Conservation (phyloP, 2,888 invertebrate species). For the Listrodromus nycthemerus region DNA sequence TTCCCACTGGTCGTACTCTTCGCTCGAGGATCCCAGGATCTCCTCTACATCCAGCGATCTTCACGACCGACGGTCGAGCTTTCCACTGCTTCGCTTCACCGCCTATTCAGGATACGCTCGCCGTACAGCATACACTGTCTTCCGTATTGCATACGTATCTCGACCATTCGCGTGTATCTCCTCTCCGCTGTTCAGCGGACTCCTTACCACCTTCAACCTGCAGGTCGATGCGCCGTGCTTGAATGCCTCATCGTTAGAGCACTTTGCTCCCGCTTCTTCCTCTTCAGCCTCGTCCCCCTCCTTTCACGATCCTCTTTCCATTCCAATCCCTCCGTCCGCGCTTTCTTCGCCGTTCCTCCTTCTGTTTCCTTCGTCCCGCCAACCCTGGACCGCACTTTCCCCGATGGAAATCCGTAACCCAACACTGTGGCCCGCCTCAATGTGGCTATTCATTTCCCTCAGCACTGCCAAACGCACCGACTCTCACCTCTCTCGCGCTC, state of each 20-base stretch:
- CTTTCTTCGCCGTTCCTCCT: slow-evolving; percentile 29
- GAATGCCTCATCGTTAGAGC: slow-evolving; percentile 76
- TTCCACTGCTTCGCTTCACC: slow-evolving; percentile 54
- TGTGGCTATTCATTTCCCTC: slow-evolving; percentile 72
- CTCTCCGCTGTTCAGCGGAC: slow-evolving; percentile 45
- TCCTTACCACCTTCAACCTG: slow-evolving; percentile 65
- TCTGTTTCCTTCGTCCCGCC: slow-evolving; percentile 51
- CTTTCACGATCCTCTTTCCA: slow-evolving; percentile 26
- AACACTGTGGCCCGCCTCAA: slow-evolving; percentile 67
- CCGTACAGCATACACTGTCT: background rate
- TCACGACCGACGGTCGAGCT: slow-evolving; percentile 18
- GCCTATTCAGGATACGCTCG: slow-evolving; percentile 46
- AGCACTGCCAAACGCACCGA: slow-evolving; percentile 69
- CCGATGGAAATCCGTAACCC: slow-evolving; percentile 61
- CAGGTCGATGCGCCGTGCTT: slow-evolving; percentile 72
- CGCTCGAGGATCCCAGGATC: background rate
- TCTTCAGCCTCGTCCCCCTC: slow-evolving; percentile 49
- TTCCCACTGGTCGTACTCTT: background rate
- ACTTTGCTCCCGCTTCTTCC: slow-evolving; percentile 68
- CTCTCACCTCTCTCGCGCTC: slow-evolving; percentile 58
- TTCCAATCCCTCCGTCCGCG: slow-evolving; percentile 27
- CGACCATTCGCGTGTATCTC: slow-evolving; percentile 52
- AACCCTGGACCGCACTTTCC: slow-evolving; percentile 55
- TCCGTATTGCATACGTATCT: slow-evolving; percentile 23
- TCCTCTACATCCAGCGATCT: slow-evolving; percentile 33